Conservation (phyloP, 2,113 vertebrate genomes). For the human (Homo sapiens) region DNA sequence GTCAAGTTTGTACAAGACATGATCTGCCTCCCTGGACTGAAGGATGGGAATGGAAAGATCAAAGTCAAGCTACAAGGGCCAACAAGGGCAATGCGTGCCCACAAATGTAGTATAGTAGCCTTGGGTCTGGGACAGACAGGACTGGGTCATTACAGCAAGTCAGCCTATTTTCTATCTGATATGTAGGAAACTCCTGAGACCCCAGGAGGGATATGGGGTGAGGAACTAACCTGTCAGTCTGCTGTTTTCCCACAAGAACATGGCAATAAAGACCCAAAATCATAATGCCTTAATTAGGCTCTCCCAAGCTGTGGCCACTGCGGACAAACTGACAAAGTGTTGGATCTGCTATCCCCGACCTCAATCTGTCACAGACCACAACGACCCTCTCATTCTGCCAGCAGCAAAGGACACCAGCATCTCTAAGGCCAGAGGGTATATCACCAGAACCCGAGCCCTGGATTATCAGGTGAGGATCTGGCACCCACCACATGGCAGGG, state of each 20-base stretch:
- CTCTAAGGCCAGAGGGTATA: too few species aligned
- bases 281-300: background rate
- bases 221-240: background rate
- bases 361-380: background rate
- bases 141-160: background rate
- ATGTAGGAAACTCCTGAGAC: background rate
- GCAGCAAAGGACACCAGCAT: background rate
- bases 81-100: background rate
- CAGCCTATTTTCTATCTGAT: background rate
- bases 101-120: background rate
- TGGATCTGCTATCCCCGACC: background rate
- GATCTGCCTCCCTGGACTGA: background rate
- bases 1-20: background rate
- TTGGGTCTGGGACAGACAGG: background rate
- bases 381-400: background rate
- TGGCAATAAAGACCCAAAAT: background rate
- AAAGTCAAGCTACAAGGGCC: background rate
- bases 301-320: background rate
- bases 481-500: background rate
- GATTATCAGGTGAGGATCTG: background rate
- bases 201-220: accelerated
- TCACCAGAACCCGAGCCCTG: background rate
- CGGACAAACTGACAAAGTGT: background rate
- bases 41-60: background rate
- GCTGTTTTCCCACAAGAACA: background rate